phyloP scores from a whole-genome alignment of 2,888 invertebrate genomes.

The Dasypogon diadema region DNA sequence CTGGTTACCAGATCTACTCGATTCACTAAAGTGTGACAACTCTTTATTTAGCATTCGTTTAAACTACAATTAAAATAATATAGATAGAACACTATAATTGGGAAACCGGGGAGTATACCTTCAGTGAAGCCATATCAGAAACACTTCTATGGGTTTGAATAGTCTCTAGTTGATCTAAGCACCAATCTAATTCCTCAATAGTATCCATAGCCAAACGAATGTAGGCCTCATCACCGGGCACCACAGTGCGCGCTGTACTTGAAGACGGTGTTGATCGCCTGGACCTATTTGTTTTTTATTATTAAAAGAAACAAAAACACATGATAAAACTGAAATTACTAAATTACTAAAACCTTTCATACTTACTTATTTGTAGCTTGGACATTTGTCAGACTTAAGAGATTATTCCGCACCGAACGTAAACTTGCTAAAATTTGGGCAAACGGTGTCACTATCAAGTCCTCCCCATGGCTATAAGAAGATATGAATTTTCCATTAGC shows the following conservation, averaged over 20 bases:
- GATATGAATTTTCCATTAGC: slow-evolving; percentile 23
- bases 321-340: no score
- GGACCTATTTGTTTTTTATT: slow-evolving; percentile 67
- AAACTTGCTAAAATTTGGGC: slow-evolving; percentile 99
- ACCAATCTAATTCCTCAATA: slow-evolving; percentile 99
- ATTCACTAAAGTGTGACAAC: slow-evolving; percentile 98
- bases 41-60: slow-evolving; percentile 99
- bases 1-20: slow-evolving; percentile 98
- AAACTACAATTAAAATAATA: slow-evolving; percentile 78
- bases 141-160: slow-evolving; percentile 99
- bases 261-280: slow-evolving; percentile 68
- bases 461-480: slow-evolving; percentile 87
- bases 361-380: slow-evolving; percentile 78
- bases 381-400: slow-evolving; percentile 96
- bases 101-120: no score
- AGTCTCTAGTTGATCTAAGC: slow-evolving; percentile 98
- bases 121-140: slow-evolving; percentile 99
- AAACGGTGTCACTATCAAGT: slow-evolving; percentile 99
- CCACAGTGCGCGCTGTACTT: slow-evolving; percentile 69
- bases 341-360: no score
- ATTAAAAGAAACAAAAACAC: slow-evolving; percentile 59
- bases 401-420: slow-evolving; percentile 98
- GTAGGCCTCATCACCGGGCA: slow-evolving; percentile 83
- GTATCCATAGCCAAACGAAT: slow-evolving; percentile 96
- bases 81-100: slow-evolving; percentile 23